Evolutionary conservation across 2,888 invertebrate species (phyloP), one percentile per base, ranked within the genome.

Genomic region (Melanostoma scalare): DNA sequence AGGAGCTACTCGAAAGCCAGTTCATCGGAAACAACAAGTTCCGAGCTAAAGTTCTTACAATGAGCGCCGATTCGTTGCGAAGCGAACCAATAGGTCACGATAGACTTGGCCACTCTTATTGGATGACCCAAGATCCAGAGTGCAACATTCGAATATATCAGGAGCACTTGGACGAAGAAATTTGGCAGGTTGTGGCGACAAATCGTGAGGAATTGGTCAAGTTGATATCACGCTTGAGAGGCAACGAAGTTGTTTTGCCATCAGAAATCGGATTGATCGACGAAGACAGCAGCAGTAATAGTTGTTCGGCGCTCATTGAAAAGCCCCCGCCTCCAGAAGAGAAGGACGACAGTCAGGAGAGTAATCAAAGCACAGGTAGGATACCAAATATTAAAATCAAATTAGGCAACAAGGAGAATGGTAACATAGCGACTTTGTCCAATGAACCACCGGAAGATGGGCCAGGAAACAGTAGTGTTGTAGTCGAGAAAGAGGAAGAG

Each of bases 161-260:
- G 89, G 99, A 99, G 91, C 98, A 99, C 89, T 94, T 96, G 86
- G 99, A 99, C 91, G 99, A 99, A 89, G 98, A 99, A 90, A 96
- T 96, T 9, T 98, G 98, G 98, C 95, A 96, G 89, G 93, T 98
- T 55, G 96, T 98, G 84, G 98, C 98, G 84, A 96, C 97, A 90
- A 94, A 94, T 92, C 92, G 97, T 85, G 96, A 96, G 86, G 96
- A 96, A 86, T 92, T 99, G 86, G 94, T 95, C 6, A 93, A 94
- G 88, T 93, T 98, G 42, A 97, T 98, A 89, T 92, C 93, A 52
- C 94, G 95, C 85, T 91, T 97, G 65, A 94, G 94, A 71, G 95
- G 95, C 20, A 95, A 96, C 88, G 94, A 94, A 79, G 93, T 93
- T 33, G 93, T 93, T 77, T 89, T 93, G 79, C 92, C 92, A 0